Base-by-base conservation (phyloP, 2,113 vertebrate species). In the Acrocephalus arundinaceus region DNA sequence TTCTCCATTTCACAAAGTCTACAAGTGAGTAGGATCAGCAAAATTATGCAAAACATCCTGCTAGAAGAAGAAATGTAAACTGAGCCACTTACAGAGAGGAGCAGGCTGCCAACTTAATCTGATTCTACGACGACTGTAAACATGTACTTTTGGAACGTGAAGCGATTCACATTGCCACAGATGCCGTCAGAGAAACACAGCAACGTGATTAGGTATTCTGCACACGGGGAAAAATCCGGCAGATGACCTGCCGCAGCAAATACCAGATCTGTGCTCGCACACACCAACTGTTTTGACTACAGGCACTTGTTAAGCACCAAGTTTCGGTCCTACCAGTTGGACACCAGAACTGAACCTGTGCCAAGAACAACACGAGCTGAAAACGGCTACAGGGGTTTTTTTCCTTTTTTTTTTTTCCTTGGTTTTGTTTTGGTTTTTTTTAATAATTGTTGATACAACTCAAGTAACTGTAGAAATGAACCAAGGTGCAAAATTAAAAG, bases 61-160 rank as follows among this genome's bases (percentile, higher is more conserved):
- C 90, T 94, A 95, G 95, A 93, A 97, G 94, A 98, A 97, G 94
- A 97, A 98, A 98, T 73, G 95, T 97, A 98, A 98, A 98, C 97
- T 88, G 83, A 98, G 96, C 96, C 96, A 98, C 98, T 98, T 98
- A 98, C 98, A 98, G 94, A 90, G 95, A 95, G 92, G 75, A 96
- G 97, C 90, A 51, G 95, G 96, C 97, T 98, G 98, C 97, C 98
- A 98, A 98, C 95, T 98, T 97, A 98, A 98, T 98, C 97, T 98
- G 98, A 97, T 97, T 98, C 97, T 97, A 97, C 96, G 97, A 94
- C 94, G 96, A 96, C 97, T 95, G 98, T 98, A 98, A 98, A 98
- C 98, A 98, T 96, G 98, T 94, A 98, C 97, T 97, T 98, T 97
- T 96, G 97, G 97, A 98, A 98, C 73, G 97, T 96, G 97, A 96